Conservation (phyloP, 2,113 vertebrate species). For the Prochilodus magdalenae region DNA sequence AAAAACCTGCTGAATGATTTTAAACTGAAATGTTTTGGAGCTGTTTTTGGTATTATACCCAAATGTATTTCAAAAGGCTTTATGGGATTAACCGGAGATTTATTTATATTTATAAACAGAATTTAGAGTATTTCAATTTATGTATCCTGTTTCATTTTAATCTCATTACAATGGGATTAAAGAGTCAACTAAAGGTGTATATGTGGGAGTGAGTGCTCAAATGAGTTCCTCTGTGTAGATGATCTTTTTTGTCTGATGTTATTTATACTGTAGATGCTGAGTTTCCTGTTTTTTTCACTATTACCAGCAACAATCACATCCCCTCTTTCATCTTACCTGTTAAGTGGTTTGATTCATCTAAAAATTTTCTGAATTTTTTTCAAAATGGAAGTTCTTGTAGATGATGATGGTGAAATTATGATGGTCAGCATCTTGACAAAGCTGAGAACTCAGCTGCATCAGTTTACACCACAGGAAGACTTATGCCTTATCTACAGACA, state of each 20-base stretch:
- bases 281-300: neutral
- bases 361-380: neutral
- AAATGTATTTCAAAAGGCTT: neutral
- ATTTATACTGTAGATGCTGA: conserved; percentile 10
- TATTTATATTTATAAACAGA: neutral
- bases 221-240: neutral
- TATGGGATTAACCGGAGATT: neutral
- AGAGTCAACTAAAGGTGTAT: neutral
- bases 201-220: neutral
- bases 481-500: neutral
- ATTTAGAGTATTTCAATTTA: too few species aligned
- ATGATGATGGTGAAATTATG: neutral
- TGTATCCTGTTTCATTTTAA: neutral
- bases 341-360: neutral
- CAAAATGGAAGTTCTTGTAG: neutral
- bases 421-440: neutral
- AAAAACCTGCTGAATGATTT: neutral
- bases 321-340: neutral
- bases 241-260: neutral
- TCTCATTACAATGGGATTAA: neutral
- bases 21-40: neutral
- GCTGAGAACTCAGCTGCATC: neutral
- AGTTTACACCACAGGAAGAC: neutral
- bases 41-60: neutral
- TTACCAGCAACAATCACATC: neutral